phyloP scores from a whole-genome alignment of 1,140 invertebrate species.

The Lepidurus apus region DNA sequence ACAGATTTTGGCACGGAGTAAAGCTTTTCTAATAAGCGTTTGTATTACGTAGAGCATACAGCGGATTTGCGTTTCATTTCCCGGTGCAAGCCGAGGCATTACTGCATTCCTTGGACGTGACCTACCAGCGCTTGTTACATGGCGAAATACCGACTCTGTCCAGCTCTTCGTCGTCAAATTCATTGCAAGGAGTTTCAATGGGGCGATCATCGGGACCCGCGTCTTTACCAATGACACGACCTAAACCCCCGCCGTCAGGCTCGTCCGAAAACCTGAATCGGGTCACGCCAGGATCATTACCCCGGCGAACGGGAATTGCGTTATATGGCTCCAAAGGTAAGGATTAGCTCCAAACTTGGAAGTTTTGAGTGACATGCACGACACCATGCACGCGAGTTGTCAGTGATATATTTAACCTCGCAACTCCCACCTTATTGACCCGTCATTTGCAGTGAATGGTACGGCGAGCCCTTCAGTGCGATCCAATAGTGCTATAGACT shows the following conservation, averaged over 20 bases:
- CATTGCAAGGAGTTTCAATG: slow-evolving; percentile 41
- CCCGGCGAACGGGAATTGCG: slow-evolving; percentile 18
- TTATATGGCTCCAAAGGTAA: slow-evolving; percentile 15
- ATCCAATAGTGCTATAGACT: slow-evolving; percentile 88
- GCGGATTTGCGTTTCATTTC: slow-evolving; percentile 84
- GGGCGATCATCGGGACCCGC: slow-evolving; percentile 25
- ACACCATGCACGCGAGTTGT: background rate
- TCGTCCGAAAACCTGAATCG: slow-evolving; percentile 33
- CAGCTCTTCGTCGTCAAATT: slow-evolving; percentile 48
- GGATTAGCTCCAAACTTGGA: background rate
- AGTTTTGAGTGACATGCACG: background rate
- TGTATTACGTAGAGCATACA: slow-evolving; percentile 66
- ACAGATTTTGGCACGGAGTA: background rate
- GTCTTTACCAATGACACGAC: slow-evolving; percentile 31
- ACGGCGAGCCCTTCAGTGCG: slow-evolving; percentile 48
- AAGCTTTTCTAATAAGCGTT: background rate
- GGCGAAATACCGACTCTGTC: slow-evolving; percentile 47
- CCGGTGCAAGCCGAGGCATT: slow-evolving; percentile 80
- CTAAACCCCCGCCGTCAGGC: slow-evolving; percentile 34
- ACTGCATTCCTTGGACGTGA: slow-evolving; percentile 72
- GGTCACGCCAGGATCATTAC: slow-evolving; percentile 28
- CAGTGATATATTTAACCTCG: background rate
- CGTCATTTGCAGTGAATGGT: slow-evolving; percentile 26
- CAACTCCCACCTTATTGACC: background rate
- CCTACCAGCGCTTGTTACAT: slow-evolving; percentile 76